A percentile compares a stretch with the other conserved stretches of the same genome.
These are phyloP conservation scores for Teleiodes luculella DNA, from an alignment of 2,888 invertebrate species.

Conservation along the genomic window DNA sequence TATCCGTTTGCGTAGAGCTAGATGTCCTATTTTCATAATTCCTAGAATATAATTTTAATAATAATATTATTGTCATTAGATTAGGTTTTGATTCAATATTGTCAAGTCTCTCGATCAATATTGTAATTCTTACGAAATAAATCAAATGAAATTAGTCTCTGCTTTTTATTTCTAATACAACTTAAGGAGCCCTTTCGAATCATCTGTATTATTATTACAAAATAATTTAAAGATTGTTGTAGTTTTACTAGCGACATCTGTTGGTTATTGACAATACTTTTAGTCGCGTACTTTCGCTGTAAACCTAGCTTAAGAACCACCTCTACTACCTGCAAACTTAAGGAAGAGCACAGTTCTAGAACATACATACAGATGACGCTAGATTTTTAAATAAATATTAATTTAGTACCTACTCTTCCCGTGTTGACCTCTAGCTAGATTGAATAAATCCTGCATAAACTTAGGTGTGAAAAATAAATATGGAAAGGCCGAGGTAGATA, in stretches of 20 bases:
- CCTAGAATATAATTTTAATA: constrained; percentile 35
- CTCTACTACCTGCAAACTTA: too few species aligned
- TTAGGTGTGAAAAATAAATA: too few species aligned
- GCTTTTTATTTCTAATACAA: constrained; percentile 13
- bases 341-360: too few species aligned
- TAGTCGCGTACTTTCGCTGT: background rate
- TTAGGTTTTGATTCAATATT: constrained; percentile 47
- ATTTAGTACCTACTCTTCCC: too few species aligned
- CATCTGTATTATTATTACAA: too few species aligned
- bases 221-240: background rate
- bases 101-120: constrained; percentile 40
- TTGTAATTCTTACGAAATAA: constrained; percentile 56
- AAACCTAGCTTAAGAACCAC: too few species aligned
- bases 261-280: background rate
- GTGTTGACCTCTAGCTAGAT: too few species aligned
- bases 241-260: background rate
- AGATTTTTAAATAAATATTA: too few species aligned
- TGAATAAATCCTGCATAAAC: too few species aligned
- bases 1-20: constrained; percentile 43
- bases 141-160: constrained; percentile 37
- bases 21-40: constrained; percentile 45
- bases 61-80: constrained; percentile 45
- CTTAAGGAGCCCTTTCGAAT: too few species aligned
- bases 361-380: too few species aligned
- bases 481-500: too few species aligned